Conservation (phyloP, 92 coral and sea anemone species). For the Porites evermanni region DNA sequence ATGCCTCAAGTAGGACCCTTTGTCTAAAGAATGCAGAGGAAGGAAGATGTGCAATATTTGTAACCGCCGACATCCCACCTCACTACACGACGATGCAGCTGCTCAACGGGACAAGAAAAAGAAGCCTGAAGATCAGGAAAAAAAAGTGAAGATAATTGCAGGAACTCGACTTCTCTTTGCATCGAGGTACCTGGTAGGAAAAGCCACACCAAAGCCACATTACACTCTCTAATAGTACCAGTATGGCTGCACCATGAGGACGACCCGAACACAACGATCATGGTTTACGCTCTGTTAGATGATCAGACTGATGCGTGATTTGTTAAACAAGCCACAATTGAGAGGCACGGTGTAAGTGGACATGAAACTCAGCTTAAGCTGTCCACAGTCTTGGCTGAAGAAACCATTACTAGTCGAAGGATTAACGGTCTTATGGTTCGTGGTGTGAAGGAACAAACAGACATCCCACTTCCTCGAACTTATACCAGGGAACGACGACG, state of each 20-base stretch:
- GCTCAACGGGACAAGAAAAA: background rate
- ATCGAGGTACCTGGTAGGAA: slow-evolving; percentile 6
- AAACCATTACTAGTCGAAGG: slow-evolving; percentile 36
- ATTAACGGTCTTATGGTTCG: slow-evolving; percentile 42
- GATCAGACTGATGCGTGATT: too few species aligned
- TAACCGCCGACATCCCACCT: slow-evolving; percentile 51
- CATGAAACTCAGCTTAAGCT: slow-evolving; percentile 53
- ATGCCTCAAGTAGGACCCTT: slow-evolving; percentile 41
- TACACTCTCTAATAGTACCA: slow-evolving; percentile 61
- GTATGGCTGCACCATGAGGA: slow-evolving; percentile 64
- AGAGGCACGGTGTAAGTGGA: slow-evolving; percentile 36
- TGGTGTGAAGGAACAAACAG: slow-evolving; percentile 30
- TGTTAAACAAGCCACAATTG: background rate
- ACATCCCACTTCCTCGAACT: slow-evolving; percentile 54
- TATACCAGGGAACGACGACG: slow-evolving; percentile 62
- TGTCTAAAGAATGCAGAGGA: slow-evolving; percentile 35
- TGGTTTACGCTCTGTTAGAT: slow-evolving; percentile 39
- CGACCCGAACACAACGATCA: slow-evolving; percentile 25
- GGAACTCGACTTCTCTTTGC: slow-evolving; percentile 13
- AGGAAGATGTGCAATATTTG: slow-evolving; percentile 36
- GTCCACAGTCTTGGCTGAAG: slow-evolving; percentile 47
- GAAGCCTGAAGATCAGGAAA: background rate
- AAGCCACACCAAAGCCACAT: slow-evolving; percentile 2
- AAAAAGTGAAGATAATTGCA: background rate
- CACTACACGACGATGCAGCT: slow-evolving; percentile 45